phyloP scores from a whole-genome alignment of 1,140 invertebrate species.

The Tenebrio molitor region DNA sequence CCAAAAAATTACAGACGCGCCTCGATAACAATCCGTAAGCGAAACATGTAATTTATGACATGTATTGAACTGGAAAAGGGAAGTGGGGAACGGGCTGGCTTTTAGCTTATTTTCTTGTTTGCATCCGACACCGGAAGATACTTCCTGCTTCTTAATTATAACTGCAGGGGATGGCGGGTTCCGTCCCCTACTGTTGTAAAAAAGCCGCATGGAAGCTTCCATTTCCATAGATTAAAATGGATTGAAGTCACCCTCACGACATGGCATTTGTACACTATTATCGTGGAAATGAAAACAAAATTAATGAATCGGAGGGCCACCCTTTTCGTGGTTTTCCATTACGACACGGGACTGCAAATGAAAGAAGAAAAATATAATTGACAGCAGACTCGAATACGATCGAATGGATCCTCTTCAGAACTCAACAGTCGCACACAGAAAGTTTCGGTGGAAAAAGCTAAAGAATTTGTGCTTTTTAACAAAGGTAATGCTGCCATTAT shows the following conservation, averaged over 20 bases:
- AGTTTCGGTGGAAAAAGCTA: neutral
- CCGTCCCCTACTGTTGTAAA: neutral
- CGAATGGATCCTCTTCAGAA: neutral
- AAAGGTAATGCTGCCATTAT: too few species aligned
- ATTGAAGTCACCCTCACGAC: slow-evolving; percentile 21
- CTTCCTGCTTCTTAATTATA: slow-evolving; percentile 35
- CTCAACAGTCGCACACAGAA: neutral
- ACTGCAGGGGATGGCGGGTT: slow-evolving; percentile 11
- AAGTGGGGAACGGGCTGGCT: slow-evolving; percentile 10
- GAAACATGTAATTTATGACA: too few species aligned
- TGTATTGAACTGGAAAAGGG: slow-evolving; percentile 32
- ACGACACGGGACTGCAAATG: slow-evolving; percentile 22
- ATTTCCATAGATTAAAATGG: slow-evolving; percentile 39
- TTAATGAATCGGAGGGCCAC: slow-evolving; percentile 26
- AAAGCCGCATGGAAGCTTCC: slow-evolving; percentile 26
- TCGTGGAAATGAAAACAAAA: slow-evolving; percentile 35
- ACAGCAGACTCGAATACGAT: neutral
- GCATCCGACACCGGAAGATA: neutral
- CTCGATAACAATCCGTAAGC: too few species aligned
- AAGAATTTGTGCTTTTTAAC: too few species aligned
- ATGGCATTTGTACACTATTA: slow-evolving; percentile 30
- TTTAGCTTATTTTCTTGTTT: slow-evolving; percentile 24
- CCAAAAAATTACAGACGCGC: too few species aligned
- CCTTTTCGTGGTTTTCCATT: slow-evolving; percentile 28
- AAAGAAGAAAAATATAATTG: slow-evolving; percentile 38